phyloP scores from a whole-genome alignment of 2,797 vertebrate genomes.

The Micromesistius poutassou region DNA sequence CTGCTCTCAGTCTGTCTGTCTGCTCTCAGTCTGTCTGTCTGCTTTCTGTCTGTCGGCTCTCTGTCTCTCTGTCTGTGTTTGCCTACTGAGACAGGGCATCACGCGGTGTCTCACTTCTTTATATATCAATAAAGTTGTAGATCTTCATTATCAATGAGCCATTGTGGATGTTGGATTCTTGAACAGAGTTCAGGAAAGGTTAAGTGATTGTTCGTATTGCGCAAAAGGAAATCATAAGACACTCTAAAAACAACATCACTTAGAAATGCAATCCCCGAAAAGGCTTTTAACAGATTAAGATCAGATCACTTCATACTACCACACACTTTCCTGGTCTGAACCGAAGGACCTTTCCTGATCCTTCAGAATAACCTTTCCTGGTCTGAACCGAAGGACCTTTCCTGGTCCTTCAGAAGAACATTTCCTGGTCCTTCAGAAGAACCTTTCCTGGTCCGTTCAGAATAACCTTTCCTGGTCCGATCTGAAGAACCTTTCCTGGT shows the following conservation, averaged over 20 bases:
- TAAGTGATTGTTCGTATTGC: background rate
- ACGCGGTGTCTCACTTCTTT: slow-evolving; percentile 33
- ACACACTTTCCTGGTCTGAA: background rate
- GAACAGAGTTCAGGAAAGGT: background rate
- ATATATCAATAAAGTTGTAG: slow-evolving; percentile 9
- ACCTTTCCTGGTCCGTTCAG: too few species aligned
- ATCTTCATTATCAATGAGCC: background rate
- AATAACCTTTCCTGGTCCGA: too few species aligned
- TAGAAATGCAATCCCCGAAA: background rate
- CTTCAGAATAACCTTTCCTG: background rate
- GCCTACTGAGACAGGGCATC: slow-evolving; percentile 12
- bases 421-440: too few species aligned
- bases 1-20: background rate
- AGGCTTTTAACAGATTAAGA: background rate
- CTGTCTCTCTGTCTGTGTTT: background rate
- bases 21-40: too few species aligned
- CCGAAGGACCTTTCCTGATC: too few species aligned
- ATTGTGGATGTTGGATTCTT: background rate
- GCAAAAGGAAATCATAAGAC: background rate
- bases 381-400: background rate
- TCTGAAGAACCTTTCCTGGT: too few species aligned
- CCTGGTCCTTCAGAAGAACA: background rate
- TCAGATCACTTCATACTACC: background rate
- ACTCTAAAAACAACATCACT: background rate
- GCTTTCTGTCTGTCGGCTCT: too few species aligned